Evolutionary conservation across 2,113 vertebrate genomes (phyloP).

Genomic region (Aptenodytes patagonicus): DNA sequence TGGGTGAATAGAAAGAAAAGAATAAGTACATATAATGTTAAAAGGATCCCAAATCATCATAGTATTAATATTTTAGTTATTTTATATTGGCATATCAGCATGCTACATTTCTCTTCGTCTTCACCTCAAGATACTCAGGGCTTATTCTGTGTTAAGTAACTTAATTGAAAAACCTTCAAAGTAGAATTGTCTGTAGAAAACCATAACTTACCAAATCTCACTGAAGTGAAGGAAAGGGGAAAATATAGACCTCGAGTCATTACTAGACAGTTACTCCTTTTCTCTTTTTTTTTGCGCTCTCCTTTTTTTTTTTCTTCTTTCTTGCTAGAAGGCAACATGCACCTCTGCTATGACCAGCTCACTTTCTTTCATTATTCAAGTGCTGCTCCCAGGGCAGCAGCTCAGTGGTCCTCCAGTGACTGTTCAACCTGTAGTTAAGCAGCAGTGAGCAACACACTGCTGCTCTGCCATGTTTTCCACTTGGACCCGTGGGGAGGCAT

Average conservation of each 20-base stretch:
- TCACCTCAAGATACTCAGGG: neutral
- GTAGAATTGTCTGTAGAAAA: neutral
- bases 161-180: neutral
- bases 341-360: neutral
- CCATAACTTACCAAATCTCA: neutral
- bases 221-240: neutral
- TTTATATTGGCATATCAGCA: neutral
- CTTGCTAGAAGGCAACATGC: neutral
- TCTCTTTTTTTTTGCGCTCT: neutral
- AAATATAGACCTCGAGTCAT: neutral
- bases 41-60: neutral
- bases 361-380: neutral
- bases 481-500: neutral
- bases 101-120: neutral
- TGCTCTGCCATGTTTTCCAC: accelerated
- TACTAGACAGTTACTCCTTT: neutral
- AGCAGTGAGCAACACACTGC: neutral
- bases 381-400: neutral
- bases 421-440: neutral
- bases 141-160: neutral
- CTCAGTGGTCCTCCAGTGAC: neutral
- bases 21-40: neutral
- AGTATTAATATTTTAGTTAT: neutral
- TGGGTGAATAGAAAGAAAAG: neutral
- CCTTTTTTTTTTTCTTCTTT: neutral